These are phyloP conservation scores for Cynoglossus semilaevis DNA, from an alignment of 2,113 vertebrate species.

Conservation along the genomic window DNA sequence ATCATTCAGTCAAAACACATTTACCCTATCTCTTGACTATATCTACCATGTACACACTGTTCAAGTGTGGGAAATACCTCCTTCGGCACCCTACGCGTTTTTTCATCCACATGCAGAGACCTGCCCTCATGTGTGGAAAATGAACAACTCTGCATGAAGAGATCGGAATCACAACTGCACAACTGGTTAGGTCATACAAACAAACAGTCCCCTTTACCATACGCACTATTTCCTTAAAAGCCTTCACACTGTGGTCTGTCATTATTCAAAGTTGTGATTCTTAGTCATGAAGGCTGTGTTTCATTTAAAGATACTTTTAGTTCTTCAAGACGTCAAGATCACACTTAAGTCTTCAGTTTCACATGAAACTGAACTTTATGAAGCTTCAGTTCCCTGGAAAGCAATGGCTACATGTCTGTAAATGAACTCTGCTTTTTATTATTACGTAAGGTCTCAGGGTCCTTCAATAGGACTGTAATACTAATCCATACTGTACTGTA, in stretches of 20 bases:
- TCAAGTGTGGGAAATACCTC: no score
- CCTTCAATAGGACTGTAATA: no score
- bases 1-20: not conserved
- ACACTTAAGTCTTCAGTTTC: not conserved
- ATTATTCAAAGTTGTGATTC: no score
- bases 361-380: not conserved
- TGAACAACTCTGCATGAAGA: no score
- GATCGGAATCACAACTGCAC: no score
- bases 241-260: not conserved
- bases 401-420: not conserved
- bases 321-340: not conserved
- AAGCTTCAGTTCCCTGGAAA: not conserved
- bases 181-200: not conserved
- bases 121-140: no score
- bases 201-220: not conserved
- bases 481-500: no score
- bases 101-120: not conserved
- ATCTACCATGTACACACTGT: not conserved
- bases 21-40: not conserved
- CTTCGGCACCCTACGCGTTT: no score
- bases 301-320: not conserved
- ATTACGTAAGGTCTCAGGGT: no score
- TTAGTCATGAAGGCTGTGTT: not conserved
- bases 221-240: slow-evolving; percentile 48
- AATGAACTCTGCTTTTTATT: no score